These are phyloP conservation scores for Acridotheres tristis DNA, from an alignment of 2,797 vertebrate species.

Conservation along the genomic window DNA sequence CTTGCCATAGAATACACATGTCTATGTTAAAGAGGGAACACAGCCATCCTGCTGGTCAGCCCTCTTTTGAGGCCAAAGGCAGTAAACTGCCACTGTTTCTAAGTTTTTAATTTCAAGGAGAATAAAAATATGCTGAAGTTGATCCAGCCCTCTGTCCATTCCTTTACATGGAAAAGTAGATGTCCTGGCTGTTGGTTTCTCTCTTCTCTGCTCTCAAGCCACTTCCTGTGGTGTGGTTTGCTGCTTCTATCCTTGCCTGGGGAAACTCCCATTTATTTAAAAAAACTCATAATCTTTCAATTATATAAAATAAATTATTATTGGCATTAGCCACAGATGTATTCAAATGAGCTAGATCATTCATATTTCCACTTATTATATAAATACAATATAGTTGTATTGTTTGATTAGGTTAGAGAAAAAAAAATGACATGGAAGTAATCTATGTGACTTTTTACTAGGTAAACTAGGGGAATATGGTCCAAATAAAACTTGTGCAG, in stretches of 20 bases:
- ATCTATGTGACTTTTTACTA: background rate
- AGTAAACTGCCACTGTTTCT: background rate
- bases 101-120: background rate
- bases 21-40: conserved; percentile 1
- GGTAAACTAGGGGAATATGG: background rate
- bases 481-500: background rate
- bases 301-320: background rate
- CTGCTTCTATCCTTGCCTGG: background rate
- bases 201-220: background rate
- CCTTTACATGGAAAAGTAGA: background rate
- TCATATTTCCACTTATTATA: background rate
- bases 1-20: background rate
- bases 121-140: conserved; percentile 3
- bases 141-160: background rate
- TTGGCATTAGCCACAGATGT: background rate
- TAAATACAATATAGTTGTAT: background rate
- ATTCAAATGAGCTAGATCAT: background rate
- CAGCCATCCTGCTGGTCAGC: background rate
- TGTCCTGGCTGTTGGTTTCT: background rate
- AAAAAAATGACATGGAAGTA: background rate
- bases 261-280: background rate
- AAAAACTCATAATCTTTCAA: background rate
- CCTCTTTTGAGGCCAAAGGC: background rate
- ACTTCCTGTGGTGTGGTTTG: background rate
- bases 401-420: background rate